These are phyloP conservation scores for Cinclus mexicanus DNA, from an alignment of 2,113 vertebrate genomes.

Conservation along the genomic window DNA sequence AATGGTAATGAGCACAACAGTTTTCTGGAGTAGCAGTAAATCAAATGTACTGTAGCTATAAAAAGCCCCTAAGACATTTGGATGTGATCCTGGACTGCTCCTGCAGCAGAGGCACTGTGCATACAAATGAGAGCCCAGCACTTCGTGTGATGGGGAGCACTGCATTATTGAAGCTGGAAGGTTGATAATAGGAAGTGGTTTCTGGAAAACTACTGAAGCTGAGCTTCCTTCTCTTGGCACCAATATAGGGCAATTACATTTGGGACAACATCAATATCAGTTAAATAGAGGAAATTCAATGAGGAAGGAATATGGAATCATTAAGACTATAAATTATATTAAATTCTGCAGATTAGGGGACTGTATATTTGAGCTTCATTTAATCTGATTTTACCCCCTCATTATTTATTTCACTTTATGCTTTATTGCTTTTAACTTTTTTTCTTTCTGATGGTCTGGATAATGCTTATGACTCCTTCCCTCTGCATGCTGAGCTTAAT, in stretches of 20 bases:
- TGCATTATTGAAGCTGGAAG: background rate
- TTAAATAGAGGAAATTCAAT: conserved; percentile 30
- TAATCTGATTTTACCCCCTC: background rate
- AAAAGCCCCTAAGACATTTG: conserved; percentile 59
- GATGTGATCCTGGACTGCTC: conserved; percentile 40
- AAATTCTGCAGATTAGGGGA: background rate
- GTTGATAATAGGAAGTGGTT: background rate
- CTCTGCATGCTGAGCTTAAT: background rate
- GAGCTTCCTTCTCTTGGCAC: background rate
- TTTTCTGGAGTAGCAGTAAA: conserved; percentile 71
- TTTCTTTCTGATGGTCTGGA: background rate
- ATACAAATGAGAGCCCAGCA: conserved; percentile 43
- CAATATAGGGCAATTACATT: background rate
- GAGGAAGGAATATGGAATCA: conserved; percentile 17
- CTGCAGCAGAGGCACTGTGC: background rate
- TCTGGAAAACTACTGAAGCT: conserved; percentile 33
- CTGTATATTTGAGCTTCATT: conserved; percentile 3
- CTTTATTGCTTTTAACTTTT: background rate
- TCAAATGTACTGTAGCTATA: conserved; percentile 67
- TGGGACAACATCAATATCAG: conserved; percentile 1
- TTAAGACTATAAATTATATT: conserved; percentile 31
- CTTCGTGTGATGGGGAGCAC: background rate
- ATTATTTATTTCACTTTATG: conserved; percentile 2
- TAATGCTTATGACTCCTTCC: background rate
- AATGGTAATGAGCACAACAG: conserved; percentile 62